Conservation (phyloP, 2,888 invertebrate species). For the Cyrtodaria siliqua region DNA sequence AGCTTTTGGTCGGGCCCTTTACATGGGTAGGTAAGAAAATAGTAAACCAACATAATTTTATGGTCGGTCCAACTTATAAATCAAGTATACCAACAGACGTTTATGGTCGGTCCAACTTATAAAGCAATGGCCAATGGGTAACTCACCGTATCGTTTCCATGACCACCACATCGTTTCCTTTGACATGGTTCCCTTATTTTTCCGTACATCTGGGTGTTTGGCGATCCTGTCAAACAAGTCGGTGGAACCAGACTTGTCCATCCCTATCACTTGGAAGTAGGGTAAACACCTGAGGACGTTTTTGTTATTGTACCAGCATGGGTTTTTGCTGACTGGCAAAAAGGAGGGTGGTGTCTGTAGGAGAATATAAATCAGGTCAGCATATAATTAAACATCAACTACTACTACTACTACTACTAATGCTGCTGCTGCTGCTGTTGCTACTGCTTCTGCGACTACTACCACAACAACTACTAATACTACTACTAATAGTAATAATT, state of each 20-base stretch:
- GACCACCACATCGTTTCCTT: slow-evolving; percentile 80
- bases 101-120: no score
- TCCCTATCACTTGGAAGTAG: slow-evolving; percentile 77
- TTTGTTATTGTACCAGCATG: slow-evolving; percentile 58
- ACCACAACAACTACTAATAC: no score
- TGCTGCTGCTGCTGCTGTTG: no score
- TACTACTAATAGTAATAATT: no score
- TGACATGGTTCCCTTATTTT: slow-evolving; percentile 61
- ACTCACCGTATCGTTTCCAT: slow-evolving; percentile 73
- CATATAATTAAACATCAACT: no score
- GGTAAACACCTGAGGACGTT: slow-evolving; percentile 70
- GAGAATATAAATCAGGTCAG: slow-evolving; percentile 8
- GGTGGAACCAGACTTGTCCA: slow-evolving; percentile 78
- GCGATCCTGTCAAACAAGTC: slow-evolving; percentile 71
- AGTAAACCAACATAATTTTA: no score
- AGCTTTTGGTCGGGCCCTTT: no score
- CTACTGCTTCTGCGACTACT: no score
- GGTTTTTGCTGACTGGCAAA: slow-evolving; percentile 60
- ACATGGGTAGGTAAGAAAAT: no score
- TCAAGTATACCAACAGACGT: no score
- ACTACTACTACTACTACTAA: background rate
- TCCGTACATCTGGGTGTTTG: slow-evolving; percentile 68
- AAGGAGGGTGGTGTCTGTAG: slow-evolving; percentile 58
- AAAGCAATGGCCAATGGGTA: no score
- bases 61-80: no score